Base-by-base conservation (phyloP, 2,888 invertebrate genomes). In the Palloptera scutellata region DNA sequence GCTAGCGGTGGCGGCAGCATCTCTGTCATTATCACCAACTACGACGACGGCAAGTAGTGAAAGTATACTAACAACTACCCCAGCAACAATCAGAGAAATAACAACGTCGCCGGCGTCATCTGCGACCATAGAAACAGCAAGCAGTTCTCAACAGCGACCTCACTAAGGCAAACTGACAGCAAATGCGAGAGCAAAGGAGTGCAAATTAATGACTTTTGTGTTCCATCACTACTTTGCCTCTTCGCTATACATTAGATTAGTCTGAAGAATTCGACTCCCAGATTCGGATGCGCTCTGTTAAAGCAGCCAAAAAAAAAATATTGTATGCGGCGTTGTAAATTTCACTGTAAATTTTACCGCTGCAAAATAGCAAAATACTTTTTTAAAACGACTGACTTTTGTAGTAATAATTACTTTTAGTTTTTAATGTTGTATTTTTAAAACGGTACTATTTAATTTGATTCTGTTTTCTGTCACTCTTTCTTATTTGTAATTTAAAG, bases 31-130 rank as follows among this genome's bases (percentile, higher is more conserved):
- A 13, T 9, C 68, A 17, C 45, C 63, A 13, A 19, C 69, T 11
- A 40, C 66, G 20, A 70, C 71, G 11, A 15, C 52, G 43, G 12
- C 43, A 55, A 72, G 71, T 1, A 75, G 73, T 0, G 69, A 73
- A 6, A 60, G 74, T 5, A 57, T 73, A 17, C 52, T 71, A 43
- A 20, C 72, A 30, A 30, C 70, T 43, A 13, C 69, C 15, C 20
- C 71, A 63, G 58, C 66, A 48, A 6, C 69, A 20, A 54, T 69
- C 43, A 64, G 62, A 40, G 55, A 68, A 61, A 53, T 70, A 42
- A 41, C 76, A 59, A 57, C 71, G 41, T 59, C 72, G 42, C 48
- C 73, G 15, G 67, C 68, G 10, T 66, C 72, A 54, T 58, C 72
- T 60, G 60, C 67, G 54, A 42, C 68, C 30, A 58, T 43, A 42